phyloP scores from a whole-genome alignment of 2,113 vertebrate genomes.

The Hydrochoerus hydrochaeris region DNA sequence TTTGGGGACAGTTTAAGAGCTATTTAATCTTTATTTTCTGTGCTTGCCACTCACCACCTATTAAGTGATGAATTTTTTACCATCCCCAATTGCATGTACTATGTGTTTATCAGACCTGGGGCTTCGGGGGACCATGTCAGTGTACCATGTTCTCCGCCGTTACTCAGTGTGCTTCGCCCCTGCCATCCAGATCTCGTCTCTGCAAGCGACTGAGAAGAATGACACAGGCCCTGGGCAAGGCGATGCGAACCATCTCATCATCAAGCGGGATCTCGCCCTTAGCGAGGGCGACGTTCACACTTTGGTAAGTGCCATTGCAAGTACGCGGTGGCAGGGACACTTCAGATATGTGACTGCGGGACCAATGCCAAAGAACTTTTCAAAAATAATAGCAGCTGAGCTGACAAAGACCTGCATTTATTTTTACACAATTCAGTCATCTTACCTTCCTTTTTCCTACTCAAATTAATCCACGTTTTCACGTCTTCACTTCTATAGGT shows the following conservation, averaged over 20 bases:
- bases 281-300: constrained; percentile 87
- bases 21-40: constrained; percentile 42
- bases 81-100: not conserved
- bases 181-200: constrained; percentile 80
- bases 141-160: not conserved
- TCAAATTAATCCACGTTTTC: not conserved
- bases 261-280: constrained; percentile 87
- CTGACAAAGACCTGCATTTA: constrained; percentile 19
- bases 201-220: constrained; percentile 87
- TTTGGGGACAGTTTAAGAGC: not conserved
- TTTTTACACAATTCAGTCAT: constrained; percentile 48
- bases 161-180: not conserved
- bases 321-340: not conserved
- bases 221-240: constrained; percentile 84
- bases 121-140: not conserved
- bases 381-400: constrained; percentile 60
- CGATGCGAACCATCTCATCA: constrained; percentile 83
- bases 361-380: constrained; percentile 37
- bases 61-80: constrained; percentile 3
- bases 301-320: constrained; percentile 87
- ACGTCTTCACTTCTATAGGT: not conserved
- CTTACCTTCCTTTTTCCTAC: constrained; percentile 10
- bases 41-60: not conserved
- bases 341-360: constrained; percentile 38
- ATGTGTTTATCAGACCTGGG: not conserved